Conservation (phyloP, 1,140 invertebrate species). For the Heliconius hewitsoni region DNA sequence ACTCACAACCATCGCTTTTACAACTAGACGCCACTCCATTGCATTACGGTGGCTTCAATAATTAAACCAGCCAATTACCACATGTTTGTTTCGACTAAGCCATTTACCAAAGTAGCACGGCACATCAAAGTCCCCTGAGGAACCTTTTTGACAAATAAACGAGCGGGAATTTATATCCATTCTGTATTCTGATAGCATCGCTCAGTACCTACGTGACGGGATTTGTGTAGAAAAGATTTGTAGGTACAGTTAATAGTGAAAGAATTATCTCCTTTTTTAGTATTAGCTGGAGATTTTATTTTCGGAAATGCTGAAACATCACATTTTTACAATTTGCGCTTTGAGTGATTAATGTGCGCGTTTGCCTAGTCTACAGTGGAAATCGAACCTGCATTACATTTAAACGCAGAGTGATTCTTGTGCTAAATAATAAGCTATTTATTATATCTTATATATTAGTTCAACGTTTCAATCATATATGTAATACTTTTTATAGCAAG, state of each 20-base stretch:
- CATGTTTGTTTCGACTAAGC: not conserved
- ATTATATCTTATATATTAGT: no score
- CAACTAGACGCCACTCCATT: not conserved
- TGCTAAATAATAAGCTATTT: no score
- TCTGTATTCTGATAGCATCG: not conserved
- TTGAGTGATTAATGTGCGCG: no score
- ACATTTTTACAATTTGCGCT: no score
- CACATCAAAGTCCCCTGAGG: constrained; percentile 3
- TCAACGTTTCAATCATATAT: no score
- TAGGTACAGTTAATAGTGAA: not conserved
- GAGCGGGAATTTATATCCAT: not conserved
- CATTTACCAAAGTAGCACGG: constrained; percentile 15
- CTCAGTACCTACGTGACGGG: not conserved
- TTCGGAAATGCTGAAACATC: no score
- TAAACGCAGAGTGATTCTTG: no score
- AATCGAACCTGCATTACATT: no score
- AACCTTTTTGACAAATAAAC: constrained; percentile 25
- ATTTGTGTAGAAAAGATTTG: constrained; percentile 1
- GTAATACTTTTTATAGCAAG: no score
- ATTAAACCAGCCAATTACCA: constrained; percentile 16
- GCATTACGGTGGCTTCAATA: not conserved
- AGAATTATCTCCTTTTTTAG: no score
- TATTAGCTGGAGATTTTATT: no score
- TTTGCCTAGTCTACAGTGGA: no score
- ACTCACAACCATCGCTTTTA: not conserved